A percentile compares a stretch with the other conserved stretches of the same genome.
These are phyloP conservation scores for Temnopleurus reevesii DNA, from an alignment of 53 echinoderm and acorn worm genomes.

Conservation along the genomic window DNA sequence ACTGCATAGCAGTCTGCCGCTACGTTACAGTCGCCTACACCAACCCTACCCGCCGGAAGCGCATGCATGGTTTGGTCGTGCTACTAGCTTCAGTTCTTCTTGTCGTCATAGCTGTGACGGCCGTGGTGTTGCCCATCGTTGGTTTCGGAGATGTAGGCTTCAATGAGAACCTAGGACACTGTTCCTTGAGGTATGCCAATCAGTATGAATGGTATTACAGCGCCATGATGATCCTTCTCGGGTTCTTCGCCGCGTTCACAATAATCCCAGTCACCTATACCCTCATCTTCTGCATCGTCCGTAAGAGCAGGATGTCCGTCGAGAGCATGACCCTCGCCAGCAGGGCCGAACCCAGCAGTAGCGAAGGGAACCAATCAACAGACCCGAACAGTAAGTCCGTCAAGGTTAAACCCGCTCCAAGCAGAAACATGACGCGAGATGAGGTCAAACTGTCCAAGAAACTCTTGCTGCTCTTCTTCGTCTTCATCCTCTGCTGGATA, in stretches of 20 bases:
- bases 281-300: constrained; percentile 67
- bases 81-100: not conserved
- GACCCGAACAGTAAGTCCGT: not conserved
- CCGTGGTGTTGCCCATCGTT: constrained; percentile 20
- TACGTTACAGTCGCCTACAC: constrained; percentile 66
- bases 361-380: too few relatives aligned
- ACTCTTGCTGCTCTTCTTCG: constrained; percentile 63
- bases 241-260: constrained; percentile 55
- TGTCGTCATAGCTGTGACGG: not conserved
- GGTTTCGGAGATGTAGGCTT: constrained; percentile 63
- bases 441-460: constrained; percentile 71
- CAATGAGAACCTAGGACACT: constrained; percentile 60
- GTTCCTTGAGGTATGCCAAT: constrained; percentile 56
- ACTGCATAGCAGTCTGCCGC: constrained; percentile 65
- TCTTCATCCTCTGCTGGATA: constrained; percentile 76
- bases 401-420: not conserved
- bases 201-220: constrained; percentile 64
- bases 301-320: constrained; percentile 63
- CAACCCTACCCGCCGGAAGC: constrained; percentile 33
- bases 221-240: constrained; percentile 54
- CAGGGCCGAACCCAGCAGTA: too few relatives aligned
- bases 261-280: constrained; percentile 68
- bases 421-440: constrained; percentile 56
- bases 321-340: constrained; percentile 41
- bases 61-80: constrained; percentile 39